Percentiles rank a stretch among this genome's conserved stretches.
These are phyloP conservation scores for Thunnus maccoyii DNA, from an alignment of 2,113 vertebrate species.

Conservation along the genomic window DNA sequence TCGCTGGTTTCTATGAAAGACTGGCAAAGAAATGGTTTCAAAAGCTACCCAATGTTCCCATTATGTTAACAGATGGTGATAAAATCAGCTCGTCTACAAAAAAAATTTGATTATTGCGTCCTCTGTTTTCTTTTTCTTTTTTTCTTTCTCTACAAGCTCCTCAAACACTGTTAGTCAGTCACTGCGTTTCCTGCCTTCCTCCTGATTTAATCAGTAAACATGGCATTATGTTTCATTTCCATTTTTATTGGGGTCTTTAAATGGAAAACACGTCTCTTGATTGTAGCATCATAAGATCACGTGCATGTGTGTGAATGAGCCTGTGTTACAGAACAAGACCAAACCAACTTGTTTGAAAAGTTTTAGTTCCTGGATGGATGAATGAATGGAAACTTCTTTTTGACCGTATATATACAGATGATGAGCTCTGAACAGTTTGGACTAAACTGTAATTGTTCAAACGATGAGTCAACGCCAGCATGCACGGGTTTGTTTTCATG, in stretches of 20 bases:
- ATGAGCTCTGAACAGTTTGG: background rate
- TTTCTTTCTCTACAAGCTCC: background rate
- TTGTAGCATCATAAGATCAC: background rate
- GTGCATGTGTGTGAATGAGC: background rate
- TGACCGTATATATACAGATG: constrained; percentile 2
- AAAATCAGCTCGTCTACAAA: constrained; percentile 45
- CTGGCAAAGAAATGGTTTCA: background rate
- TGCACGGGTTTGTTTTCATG: background rate
- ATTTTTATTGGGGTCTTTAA: background rate
- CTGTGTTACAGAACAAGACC: background rate
- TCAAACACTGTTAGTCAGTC: background rate
- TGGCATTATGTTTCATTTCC: background rate
- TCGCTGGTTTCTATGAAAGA: background rate
- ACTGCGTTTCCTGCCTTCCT: background rate
- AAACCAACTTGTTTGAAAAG: background rate
- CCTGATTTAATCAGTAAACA: background rate
- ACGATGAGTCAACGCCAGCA: background rate
- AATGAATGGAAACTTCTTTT: constrained; percentile 6
- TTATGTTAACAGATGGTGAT: constrained; percentile 42
- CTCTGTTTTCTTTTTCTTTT: background rate
- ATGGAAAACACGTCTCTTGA: background rate
- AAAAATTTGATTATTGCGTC: constrained; percentile 34
- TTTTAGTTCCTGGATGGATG: background rate
- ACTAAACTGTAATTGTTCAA: background rate
- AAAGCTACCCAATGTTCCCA: constrained; percentile 7